Base-by-base conservation (phyloP, 1,140 invertebrate genomes). In the Prorops nasuta region DNA sequence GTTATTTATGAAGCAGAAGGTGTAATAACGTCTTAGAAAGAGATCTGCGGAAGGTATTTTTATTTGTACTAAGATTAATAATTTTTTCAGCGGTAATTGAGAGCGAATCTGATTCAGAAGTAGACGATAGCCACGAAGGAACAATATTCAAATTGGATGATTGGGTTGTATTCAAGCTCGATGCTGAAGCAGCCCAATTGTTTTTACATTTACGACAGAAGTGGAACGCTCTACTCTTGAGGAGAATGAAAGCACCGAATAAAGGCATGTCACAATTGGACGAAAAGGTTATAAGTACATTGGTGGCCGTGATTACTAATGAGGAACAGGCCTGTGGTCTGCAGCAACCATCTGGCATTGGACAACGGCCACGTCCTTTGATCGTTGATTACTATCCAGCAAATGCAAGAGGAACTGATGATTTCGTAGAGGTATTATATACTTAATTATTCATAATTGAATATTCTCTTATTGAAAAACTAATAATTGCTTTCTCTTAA, bases 161-260 rank as follows among this genome's bases (percentile, higher is more conserved):
- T 49, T 93, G 90, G 90, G 81, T 90, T 19, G 82, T 83, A n/a
- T 90, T 92, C 67, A 81, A 82, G 35, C 75, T 87, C 0, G 84
- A 88, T 60, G 80, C 83, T 3, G 82, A 87, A 18, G 81, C 84
- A 46, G 86, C 85, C 0, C 79, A 84, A 35, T 75, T 89, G 22
- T 80, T 88, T 6, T 80, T 87, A 51, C 83, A 87, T 67, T 77
- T 93, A 15, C 76, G 92, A 19, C 86, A 90, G 64, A 90, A 89
- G 49, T 87, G 91, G 71, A 86, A 91, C 62, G 83, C 87, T 19
- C 64, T 92, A 8, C 84, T 92, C 22, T 75, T 90, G 8, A 77
- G 87, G 4, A 79, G 88, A 22, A 86, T 94, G 81, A 80, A 82
- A 49, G 82, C 85, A 46, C 88, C 90, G 0, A 80, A 80, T 10